Base-by-base conservation (phyloP, 2,797 vertebrate species). In the Halcyon smyrnensis region DNA sequence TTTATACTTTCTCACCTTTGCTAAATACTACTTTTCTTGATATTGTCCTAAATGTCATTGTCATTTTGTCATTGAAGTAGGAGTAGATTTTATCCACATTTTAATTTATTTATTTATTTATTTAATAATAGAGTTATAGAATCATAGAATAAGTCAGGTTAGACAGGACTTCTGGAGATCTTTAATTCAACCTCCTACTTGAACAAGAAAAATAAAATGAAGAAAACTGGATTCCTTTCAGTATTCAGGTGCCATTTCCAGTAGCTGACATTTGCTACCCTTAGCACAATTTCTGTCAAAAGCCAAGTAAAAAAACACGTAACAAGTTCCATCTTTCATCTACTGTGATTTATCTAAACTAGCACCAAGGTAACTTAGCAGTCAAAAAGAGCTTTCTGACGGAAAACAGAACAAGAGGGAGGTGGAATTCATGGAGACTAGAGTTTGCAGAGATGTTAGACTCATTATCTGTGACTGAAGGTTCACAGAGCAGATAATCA, bases 401-500 rank as follows among this genome's bases (percentile, higher is more conserved):
- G 50, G 50, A 51, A 51, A 51, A 51, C 27, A 51, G 50, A 51
- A 57, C 3, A 39, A 94, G 48, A 74, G 8, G 23, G 27, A 87
- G 36, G 56, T 25, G 30, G n/a, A 32, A 14, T 56, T 84, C 34
- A 11, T 1, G 3, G 37, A 68, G 16, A 69, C 21, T 67, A 9
- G 2, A 21, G 28, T 32, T 59, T 21, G 19, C 20, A 23, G 75
- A 87, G 60, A 16, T 92, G 57, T 77, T 80, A 60, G 75, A 48
- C 0, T 2, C 28, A 20, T 76, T 67, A 51, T 65, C 56, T 87
- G 78, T 71, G 81, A 46, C 84, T 69, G 75, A 73, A 89, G 48
- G 46, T 14, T 79, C 80, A 73, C 57, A 84, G 81, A 93, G 89
- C 78, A 70, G 50, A 79, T 76, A 90, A 92, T 74, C 89, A 88